Evolutionary conservation across 2,888 invertebrate species (phyloP), one percentile per base, ranked within the genome.

Genomic region (Brachyptera risi): DNA sequence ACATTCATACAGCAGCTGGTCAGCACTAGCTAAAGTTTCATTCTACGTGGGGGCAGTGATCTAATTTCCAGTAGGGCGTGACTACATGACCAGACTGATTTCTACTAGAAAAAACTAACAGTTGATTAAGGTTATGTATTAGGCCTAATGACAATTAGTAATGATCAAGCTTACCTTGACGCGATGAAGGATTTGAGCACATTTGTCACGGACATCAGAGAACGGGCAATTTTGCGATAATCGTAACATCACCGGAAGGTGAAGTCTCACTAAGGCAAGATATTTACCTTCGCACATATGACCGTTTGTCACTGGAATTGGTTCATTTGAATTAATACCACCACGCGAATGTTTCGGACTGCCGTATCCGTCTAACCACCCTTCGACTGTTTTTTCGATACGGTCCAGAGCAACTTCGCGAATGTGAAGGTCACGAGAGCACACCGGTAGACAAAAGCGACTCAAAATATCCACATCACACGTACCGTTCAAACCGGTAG

Each of bases 211-310:
- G 58, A 83, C 80, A 70, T 83, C 82, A 65, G 77, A 75, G 68
- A 82, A 83, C 5, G 83, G 83, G 70, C 83, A 83, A 71, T 80
- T 79, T 67, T 80, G 75, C 59, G 80, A 79, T 60, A 83, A 75
- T 68, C 82, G 74, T 56, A 83, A 73, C 67, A 83, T 78, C 67
- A 82, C 81, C 31, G 82, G 81, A 64, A 83, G 73, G 71, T 81
- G 80, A 57, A 81, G 70, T 49, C 77, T 77, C 58, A 80, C 79
- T 66, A 80, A 72, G 59, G 79, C 79, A 66, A 79, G 69, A 65
- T 80, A 79, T 69, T 80, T 79, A 15, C 23, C 54, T 7, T 17
- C 21, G 23, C 54, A 54, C 21, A 54, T 21, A 37, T 54, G 54
- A 35, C 54, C 54, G 54, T 54, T 54, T 1, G 35, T 38, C 7